phyloP scores from a whole-genome alignment of 2,888 invertebrate genomes.

The Pristionchus mayeri region DNA sequence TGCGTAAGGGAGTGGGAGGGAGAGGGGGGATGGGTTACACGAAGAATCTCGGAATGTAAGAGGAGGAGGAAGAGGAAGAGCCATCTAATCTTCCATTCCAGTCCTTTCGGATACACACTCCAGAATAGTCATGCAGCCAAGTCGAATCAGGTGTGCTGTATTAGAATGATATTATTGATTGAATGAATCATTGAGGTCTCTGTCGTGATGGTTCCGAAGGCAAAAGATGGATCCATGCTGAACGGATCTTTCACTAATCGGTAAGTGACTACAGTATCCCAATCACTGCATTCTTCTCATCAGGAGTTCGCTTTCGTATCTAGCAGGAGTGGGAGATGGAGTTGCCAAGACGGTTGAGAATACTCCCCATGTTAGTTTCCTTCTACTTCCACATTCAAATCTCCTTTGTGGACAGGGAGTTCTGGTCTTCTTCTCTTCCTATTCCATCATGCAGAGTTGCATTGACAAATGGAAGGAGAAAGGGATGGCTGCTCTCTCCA shows the following conservation, averaged over 20 bases:
- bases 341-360: constrained; percentile 87
- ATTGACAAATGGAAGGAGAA: constrained; percentile 86
- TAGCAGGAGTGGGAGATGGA: constrained; percentile 84
- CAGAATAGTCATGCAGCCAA: constrained; percentile 96
- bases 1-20: no score
- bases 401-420: no score
- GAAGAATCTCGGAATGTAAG: constrained; percentile 83
- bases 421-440: constrained; percentile 96
- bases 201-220: constrained; percentile 50
- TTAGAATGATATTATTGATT: neutral
- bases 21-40: constrained; percentile 77
- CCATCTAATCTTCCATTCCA: neutral
- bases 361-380: constrained; percentile 88
- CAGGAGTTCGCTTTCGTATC: constrained; percentile 3
- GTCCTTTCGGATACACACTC: constrained; percentile 81
- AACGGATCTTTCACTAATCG: constrained; percentile 80
- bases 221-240: constrained; percentile 78
- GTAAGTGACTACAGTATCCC: constrained; percentile 66
- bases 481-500: constrained; percentile 18
- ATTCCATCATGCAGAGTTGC: constrained; percentile 90
- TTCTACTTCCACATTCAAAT: no score
- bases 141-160: constrained; percentile 87
- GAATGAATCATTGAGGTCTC: neutral
- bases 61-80: no score
- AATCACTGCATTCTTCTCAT: neutral